A percentile compares a stretch with the other conserved stretches of the same genome.
Evolutionary conservation across 2,888 invertebrate genomes (phyloP).

Genomic region (Thecocarcelia acutangulata): DNA sequence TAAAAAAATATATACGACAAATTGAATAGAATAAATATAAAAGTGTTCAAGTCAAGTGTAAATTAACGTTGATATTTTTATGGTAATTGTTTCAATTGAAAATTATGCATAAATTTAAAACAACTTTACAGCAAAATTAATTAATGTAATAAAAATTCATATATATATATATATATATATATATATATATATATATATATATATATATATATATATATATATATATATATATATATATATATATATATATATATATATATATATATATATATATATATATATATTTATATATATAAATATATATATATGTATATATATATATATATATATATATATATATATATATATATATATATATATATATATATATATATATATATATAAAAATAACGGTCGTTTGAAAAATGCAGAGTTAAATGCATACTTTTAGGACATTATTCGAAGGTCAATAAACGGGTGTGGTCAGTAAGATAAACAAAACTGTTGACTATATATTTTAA

Average conservation of each 20-base stretch:
- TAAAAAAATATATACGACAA: background rate
- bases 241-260: background rate
- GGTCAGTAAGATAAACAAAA: too few species aligned
- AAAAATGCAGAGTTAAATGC: background rate
- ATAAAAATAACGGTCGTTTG: background rate
- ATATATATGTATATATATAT: background rate
- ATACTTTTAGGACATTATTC: conserved; percentile 27
- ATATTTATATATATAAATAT: background rate
- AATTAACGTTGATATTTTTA: conserved; percentile 33
- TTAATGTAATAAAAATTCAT: background rate
- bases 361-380: background rate
- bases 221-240: too few species aligned
- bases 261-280: too few species aligned
- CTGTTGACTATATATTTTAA: too few species aligned
- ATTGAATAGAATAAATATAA: conserved; percentile 4
- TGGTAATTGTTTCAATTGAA: conserved; percentile 41
- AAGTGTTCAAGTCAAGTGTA: conserved; percentile 2
- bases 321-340: too few species aligned
- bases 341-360: background rate
- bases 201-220: too few species aligned
- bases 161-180: background rate
- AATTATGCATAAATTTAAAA: conserved; percentile 6
- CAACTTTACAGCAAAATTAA: background rate
- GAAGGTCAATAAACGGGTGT: background rate
- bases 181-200: too few species aligned